Base-by-base conservation (phyloP, 2,113 vertebrate genomes). In the Danionella cerebrum region DNA sequence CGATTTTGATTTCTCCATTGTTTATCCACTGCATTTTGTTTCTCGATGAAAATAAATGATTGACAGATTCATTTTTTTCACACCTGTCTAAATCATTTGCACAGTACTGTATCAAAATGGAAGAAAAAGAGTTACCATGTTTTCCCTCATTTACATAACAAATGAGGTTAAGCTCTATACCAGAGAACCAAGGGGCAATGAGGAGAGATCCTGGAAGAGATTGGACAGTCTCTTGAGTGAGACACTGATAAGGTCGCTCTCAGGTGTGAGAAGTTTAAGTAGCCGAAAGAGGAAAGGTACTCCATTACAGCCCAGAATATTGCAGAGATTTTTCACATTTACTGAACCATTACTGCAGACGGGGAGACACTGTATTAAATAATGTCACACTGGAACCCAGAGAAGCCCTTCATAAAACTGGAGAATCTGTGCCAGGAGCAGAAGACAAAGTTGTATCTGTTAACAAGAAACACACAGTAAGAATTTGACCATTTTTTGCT, bases 281-380 rank as follows among this genome's bases (percentile, higher is more conserved):
- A 69, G 44, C 59, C 63, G 58, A 33, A 35, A 57, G 65, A 69
- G 62, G 59, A 48, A 68, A 69, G 57, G 27, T 48, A 44, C 33
- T 73, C 53, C 48, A 70, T 72, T 73, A 76, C 47, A 57, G 29
- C 19, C 39, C 6, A 21, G 66, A 65, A 73, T 72, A 76, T 76
- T 76, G 70, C 70, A 36, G 70, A 59, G 66, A 76, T 76, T 76
- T 70, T 69, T 76, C 66, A 73, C 72, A 65, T 73, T 73, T 73
- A 76, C 71, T 24, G 70, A 51, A 14, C 73, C 60, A 72, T 76
- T 72, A 69, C 65, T 47, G 63, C 53, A 60, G 54, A 45, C 25
- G 18, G 55, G 47, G 59, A 47, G 41, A 45, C 44, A 63, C 27
- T 12, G 53, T 57, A 57, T 57, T 57, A 57, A 57, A 57, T 57